Evolutionary conservation across 2,113 vertebrate genomes (phyloP), one percentile per base, ranked within the genome.

Genomic region (Morone saxatilis): DNA sequence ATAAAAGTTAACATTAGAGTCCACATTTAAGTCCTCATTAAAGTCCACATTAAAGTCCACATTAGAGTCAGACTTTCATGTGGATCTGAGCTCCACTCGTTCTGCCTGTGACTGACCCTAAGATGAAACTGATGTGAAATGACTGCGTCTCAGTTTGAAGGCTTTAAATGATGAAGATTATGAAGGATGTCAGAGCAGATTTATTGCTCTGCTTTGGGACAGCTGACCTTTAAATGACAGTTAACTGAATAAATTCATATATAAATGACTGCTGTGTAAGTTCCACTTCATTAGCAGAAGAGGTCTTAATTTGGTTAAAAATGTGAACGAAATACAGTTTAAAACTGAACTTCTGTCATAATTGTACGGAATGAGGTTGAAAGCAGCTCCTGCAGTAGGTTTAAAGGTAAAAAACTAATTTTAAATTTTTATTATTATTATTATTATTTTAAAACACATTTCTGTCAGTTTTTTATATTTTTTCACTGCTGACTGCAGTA

Each of bases 331-430:
- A 31, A 31, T 31, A 31, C 31, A 31, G 31, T 31, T 31, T 50
- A 25, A 50, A 36, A 36, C 66, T 36, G 16, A 48, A 17, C 7
- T 19, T 67, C 20, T 25, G 59, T 48, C 22, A 17, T 14, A 7
- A 6, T 25, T 47, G 5, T 50, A 47, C 43, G 25, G 63, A 17
- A 16, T 22, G 41, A 7, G 45, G 17, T 50, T 36, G 22, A 51
- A 51, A 51, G 71, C 45, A 7, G 72, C 25, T 75, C 31, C 59
- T 50, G 45, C 12, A 62, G 31, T 45, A 75, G 36, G 59, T 41
- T 13, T 17, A 25, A 60, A 31, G 4, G 2, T 53, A 51, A 19
- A 51, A 19, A 36, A 9, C 8, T 65, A 4, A 65, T 17, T 17
- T 25, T 25, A 25, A 25, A 25, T 25, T 25, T 25, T 25, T 25